These are phyloP conservation scores for Mustela lutreola DNA, from an alignment of 2,113 vertebrate species.

Conservation along the genomic window DNA sequence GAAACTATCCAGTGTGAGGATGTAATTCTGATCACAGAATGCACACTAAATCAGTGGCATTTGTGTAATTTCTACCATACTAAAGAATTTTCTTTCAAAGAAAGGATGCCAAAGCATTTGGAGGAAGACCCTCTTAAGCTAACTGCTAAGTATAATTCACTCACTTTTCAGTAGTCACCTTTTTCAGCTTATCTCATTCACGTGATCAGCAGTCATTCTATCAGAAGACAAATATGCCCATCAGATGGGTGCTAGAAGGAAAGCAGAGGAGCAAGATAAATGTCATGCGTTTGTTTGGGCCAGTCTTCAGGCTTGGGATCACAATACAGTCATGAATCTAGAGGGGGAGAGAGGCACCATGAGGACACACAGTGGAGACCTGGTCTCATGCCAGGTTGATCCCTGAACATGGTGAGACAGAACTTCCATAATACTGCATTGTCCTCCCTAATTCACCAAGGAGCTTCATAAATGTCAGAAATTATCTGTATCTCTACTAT, in stretches of 20 bases:
- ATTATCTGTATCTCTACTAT: neutral
- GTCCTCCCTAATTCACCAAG: neutral
- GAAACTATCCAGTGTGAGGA: neutral
- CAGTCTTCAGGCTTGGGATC: neutral
- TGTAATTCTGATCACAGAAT: neutral
- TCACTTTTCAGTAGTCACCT: neutral
- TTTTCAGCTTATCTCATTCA: neutral
- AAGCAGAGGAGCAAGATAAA: neutral
- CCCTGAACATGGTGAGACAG: neutral
- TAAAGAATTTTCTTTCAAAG: conserved; percentile 35
- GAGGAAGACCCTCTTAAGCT: neutral
- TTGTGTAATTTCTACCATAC: neutral
- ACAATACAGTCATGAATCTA: neutral
- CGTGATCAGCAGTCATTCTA: neutral
- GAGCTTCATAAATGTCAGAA: neutral
- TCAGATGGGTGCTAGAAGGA: neutral
- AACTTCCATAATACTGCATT: neutral
- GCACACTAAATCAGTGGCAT: neutral
- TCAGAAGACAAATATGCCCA: neutral
- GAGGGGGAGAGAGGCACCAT: neutral
- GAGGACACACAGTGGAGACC: neutral
- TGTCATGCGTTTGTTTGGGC: neutral
- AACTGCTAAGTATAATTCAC: neutral
- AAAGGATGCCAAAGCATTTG: neutral
- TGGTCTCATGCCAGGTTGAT: neutral